Evolutionary conservation across 1,140 invertebrate species (phyloP).

Genomic region (Paracyclopina nana): DNA sequence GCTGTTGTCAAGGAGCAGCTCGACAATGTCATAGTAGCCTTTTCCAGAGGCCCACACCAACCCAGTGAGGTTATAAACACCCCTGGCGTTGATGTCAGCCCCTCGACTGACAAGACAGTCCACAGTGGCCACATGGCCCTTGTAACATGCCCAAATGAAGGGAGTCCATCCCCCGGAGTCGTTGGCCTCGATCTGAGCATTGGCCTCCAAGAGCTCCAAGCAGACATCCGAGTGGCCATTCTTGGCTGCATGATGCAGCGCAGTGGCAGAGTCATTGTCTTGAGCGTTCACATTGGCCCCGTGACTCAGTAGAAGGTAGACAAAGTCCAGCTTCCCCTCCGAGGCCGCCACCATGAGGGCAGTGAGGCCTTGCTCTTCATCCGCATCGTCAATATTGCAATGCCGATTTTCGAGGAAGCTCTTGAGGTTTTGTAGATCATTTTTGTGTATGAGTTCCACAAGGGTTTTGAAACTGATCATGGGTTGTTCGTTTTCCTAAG

Average conservation of each 20-base stretch:
- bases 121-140: constrained; percentile 59
- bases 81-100: constrained; percentile 84
- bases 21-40: constrained; percentile 63
- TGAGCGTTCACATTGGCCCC: constrained; percentile 74
- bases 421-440: background rate
- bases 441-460: background rate
- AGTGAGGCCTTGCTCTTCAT: constrained; percentile 61
- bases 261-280: constrained; percentile 81
- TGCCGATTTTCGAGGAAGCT: background rate
- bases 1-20: constrained; percentile 53
- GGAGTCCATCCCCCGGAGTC: constrained; percentile 93
- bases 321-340: constrained; percentile 55
- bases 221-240: constrained; percentile 67
- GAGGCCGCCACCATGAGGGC: constrained; percentile 69
- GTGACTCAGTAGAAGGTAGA: constrained; percentile 55
- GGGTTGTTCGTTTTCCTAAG: too few species aligned
- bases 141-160: constrained; percentile 93
- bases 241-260: constrained; percentile 69
- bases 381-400: background rate
- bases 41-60: constrained; percentile 82
- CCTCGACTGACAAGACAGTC: constrained; percentile 58
- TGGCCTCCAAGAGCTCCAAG: constrained; percentile 59
- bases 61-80: constrained; percentile 83
- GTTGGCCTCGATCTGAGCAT: constrained; percentile 65
- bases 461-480: too few species aligned